Percentiles rank a stretch among this genome's conserved stretches.
Conservation (phyloP, 2,113 vertebrate species). For the Nyctibius bracteatus region DNA sequence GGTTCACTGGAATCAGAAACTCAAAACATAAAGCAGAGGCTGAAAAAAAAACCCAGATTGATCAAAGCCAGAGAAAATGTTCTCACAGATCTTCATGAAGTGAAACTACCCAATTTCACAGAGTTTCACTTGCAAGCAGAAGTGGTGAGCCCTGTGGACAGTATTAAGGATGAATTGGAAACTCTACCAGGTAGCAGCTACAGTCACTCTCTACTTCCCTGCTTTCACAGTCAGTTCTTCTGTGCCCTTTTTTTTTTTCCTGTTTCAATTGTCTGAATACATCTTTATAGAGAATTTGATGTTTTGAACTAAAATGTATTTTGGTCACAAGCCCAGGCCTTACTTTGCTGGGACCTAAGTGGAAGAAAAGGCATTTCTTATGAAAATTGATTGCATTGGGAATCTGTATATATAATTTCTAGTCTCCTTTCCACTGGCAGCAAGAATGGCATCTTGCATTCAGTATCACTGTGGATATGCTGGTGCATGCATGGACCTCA, state of each 20-base stretch:
- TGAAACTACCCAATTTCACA: constrained; percentile 4
- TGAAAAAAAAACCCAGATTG: neutral
- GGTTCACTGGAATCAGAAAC: constrained; percentile 10
- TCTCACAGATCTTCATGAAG: neutral
- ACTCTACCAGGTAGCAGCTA: neutral
- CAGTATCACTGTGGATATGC: neutral
- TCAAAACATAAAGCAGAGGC: neutral
- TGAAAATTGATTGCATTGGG: neutral
- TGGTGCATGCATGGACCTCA: neutral
- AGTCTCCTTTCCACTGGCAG: neutral
- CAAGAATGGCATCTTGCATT: neutral
- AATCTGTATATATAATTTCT: neutral
- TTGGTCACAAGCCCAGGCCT: neutral
- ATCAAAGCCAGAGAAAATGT: neutral
- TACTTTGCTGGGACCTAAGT: neutral
- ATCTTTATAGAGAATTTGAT: neutral
- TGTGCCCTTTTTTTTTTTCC: neutral
- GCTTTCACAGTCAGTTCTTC: neutral
- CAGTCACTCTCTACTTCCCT: neutral
- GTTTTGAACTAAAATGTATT: neutral
- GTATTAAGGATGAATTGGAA: neutral
- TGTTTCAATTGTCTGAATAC: neutral
- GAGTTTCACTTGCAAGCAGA: neutral
- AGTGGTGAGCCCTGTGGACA: neutral
- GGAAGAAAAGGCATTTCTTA: neutral